Evolutionary conservation across 1,140 invertebrate genomes (phyloP), one percentile per base, ranked within the genome.

Genomic region (Aleiodes sp.): DNA sequence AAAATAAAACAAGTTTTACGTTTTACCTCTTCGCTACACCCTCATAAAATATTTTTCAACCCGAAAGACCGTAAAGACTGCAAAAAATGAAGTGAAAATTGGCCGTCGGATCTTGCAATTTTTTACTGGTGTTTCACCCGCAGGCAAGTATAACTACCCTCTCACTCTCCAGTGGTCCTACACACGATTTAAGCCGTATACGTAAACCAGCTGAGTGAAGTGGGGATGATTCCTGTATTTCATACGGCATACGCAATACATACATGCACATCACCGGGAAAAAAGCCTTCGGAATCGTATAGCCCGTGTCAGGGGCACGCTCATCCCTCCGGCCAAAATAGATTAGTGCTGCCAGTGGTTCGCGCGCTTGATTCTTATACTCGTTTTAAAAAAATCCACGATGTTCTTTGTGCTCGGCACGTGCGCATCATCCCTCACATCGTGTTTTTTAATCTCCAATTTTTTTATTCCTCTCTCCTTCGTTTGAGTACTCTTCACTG

Each of bases 221-320:
- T 21, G 28, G 19, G 59, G 59, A 21, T 4, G 4, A 35, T 61
- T 4, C 26, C 19, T 46, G 12, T 33, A 2, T 35, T 37, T 28
- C 16, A 21, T 33, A 41, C 21, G 31, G 43, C n/a, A 46, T n/a
- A 19, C 41, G n/a, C 4, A 61, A n/a, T 46, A 46, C 16, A 61
- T 14, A n/a, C 28, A 26, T 21, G 29, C 43, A 59, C 0, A 67
- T 19, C 14, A 4, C 10, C 24, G 19, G 14, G 41, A 41, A 68
- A 64, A 57, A 65, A n/a, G 46, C 46, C 57, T 67, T n/a, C n/a
- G 70, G 43, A 68, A 65, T 41, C 70, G 60, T 65, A 24, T n/a
- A 37, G 62, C 75, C 59, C 76, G 77, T 72, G 83, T 84, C 82
- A 82, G 73, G 71, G 68, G 73, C 83, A 84, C 70, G 74, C 77